Percentiles rank a stretch among this genome's conserved stretches.
Conservation (phyloP, 1,140 invertebrate species). For the Whitmania pigra region DNA sequence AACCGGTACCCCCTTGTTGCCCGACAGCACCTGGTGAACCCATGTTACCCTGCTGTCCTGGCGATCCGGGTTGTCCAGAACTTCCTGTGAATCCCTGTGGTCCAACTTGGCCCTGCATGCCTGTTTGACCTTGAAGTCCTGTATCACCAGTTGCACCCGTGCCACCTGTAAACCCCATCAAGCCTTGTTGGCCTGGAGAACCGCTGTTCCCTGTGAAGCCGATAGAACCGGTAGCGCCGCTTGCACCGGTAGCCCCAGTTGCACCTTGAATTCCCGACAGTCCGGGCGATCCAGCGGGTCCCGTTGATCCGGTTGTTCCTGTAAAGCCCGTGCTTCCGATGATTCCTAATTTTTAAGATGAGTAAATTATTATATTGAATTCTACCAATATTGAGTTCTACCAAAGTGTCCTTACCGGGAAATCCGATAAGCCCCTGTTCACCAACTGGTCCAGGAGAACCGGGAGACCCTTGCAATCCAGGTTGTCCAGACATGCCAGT, state of each 20-base stretch:
- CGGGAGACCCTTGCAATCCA: conserved; percentile 22
- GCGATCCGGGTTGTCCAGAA: conserved; percentile 20
- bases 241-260: conserved; percentile 14
- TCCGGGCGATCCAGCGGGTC: conserved; percentile 16
- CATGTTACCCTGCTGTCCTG: neutral
- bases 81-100: conserved; percentile 26
- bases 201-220: neutral
- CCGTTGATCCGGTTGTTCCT: neutral
- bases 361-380: too few relatives aligned
- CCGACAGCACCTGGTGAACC: neutral
- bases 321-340: neutral
- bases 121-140: conserved; percentile 15
- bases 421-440: neutral
- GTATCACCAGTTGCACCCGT: neutral
- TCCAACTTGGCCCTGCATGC: conserved; percentile 14
- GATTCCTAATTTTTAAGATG: too few relatives aligned
- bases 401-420: neutral
- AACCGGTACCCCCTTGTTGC: conserved; percentile 13
- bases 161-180: neutral
- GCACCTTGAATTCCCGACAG: conserved; percentile 7
- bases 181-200: neutral
- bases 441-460: conserved; percentile 45
- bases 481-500: conserved; percentile 22
- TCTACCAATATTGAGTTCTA: too few relatives aligned
- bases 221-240: conserved; percentile 5